Conservation (phyloP, 2,797 vertebrate species). For the Danio aesculapii region DNA sequence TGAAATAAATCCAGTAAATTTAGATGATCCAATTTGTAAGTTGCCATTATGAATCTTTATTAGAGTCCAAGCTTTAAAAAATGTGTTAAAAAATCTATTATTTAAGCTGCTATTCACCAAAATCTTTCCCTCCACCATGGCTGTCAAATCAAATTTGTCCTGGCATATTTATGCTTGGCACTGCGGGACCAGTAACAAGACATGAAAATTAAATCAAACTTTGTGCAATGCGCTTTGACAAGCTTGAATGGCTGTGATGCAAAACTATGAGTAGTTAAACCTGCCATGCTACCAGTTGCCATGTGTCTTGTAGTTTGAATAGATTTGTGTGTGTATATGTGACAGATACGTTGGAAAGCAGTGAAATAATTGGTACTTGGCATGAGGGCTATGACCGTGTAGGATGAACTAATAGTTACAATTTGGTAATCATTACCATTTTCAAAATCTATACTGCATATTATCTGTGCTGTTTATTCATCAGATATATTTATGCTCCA, state of each 20-base stretch:
- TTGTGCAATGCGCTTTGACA: not conserved
- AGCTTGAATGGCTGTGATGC: slow-evolving; percentile 3
- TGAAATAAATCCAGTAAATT: not conserved
- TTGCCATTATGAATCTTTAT: not conserved
- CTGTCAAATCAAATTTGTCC: not conserved
- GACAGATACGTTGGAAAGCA: not conserved
- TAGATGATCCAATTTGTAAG: not conserved
- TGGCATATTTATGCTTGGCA: not conserved
- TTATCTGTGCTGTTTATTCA: not conserved
- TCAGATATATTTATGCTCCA: not conserved
- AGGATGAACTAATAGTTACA: not conserved
- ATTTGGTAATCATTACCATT: not conserved
- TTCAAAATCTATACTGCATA: not conserved
- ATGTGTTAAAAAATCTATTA: not conserved
- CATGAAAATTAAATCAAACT: not conserved
- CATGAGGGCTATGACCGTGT: not conserved
- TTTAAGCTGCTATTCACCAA: not conserved
- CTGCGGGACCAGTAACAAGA: not conserved
- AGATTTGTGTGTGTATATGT: not conserved
- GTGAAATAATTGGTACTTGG: slow-evolving; percentile 6
- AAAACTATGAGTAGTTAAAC: not conserved
- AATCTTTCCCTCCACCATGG: not conserved
- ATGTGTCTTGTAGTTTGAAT: slow-evolving; percentile 2
- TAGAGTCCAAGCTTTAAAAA: not conserved
- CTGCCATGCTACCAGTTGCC: slow-evolving; percentile 10